Evolutionary conservation across 2,113 vertebrate genomes (phyloP).

Genomic region (Octodon degus): DNA sequence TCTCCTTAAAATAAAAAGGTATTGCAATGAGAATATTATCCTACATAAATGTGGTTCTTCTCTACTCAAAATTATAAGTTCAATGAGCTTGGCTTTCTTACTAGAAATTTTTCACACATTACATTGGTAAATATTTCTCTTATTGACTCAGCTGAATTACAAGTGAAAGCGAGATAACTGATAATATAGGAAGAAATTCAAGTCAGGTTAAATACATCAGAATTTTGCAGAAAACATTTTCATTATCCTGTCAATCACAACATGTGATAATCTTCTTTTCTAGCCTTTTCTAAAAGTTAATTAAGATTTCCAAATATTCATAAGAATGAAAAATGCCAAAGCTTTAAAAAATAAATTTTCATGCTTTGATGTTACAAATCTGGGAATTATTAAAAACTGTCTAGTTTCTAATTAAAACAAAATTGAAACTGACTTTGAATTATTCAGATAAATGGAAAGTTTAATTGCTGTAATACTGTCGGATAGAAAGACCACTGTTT

Average conservation of each 20-base stretch:
- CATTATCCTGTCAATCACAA: slow-evolving; percentile 77
- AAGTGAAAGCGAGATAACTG: slow-evolving; percentile 55
- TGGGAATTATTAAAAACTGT: slow-evolving; percentile 70
- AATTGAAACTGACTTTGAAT: slow-evolving; percentile 36
- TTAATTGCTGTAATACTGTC: slow-evolving; percentile 3
- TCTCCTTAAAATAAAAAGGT: background rate
- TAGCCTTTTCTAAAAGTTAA: slow-evolving; percentile 71
- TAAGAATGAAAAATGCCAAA: slow-evolving; percentile 65
- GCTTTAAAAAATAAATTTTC: slow-evolving; percentile 70
- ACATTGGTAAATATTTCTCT: slow-evolving; percentile 19
- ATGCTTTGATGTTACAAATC: slow-evolving; percentile 67
- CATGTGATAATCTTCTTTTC: slow-evolving; percentile 71
- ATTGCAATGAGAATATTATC: background rate
- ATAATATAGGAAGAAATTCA: slow-evolving; percentile 51
- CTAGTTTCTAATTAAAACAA: slow-evolving; percentile 67
- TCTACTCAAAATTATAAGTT: background rate
- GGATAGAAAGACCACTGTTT: background rate
- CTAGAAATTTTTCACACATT: slow-evolving; percentile 3
- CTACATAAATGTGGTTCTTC: background rate
- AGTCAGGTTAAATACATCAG: slow-evolving; percentile 64
- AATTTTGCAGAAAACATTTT: slow-evolving; percentile 62
- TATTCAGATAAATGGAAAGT: slow-evolving; percentile 53
- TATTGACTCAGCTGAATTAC: slow-evolving; percentile 35
- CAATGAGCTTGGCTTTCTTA: slow-evolving; percentile 19
- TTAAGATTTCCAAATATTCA: slow-evolving; percentile 76